Conservation (phyloP, 2,888 invertebrate genomes). For the Seladonia tumulorum region DNA sequence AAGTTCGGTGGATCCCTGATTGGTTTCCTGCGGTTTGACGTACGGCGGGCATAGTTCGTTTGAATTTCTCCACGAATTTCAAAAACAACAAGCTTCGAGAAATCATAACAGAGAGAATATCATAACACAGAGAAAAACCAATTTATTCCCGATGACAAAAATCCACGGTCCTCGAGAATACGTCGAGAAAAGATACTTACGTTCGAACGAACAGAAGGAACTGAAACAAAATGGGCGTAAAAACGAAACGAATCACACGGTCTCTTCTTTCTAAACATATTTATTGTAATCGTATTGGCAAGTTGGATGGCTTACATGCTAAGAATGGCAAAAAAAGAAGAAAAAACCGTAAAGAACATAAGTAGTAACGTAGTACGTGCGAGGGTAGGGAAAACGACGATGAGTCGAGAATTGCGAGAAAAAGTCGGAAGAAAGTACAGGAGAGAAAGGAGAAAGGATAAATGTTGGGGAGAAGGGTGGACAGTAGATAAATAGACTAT, state of each 20-base stretch:
- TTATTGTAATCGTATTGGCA: constrained; percentile 83
- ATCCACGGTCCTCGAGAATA: background rate
- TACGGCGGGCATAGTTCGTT: constrained; percentile 34
- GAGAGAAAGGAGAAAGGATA: constrained; percentile 1
- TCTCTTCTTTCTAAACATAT: constrained; percentile 80
- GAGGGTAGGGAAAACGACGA: constrained; percentile 60
- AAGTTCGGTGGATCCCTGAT: constrained; percentile 36
- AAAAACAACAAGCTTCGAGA: background rate
- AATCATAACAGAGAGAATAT: too few species aligned
- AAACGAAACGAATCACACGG: constrained; percentile 58
- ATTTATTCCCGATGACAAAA: background rate
- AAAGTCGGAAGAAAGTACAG: background rate
- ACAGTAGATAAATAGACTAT: constrained; percentile 76
- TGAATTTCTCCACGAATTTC: background rate
- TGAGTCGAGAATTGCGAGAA: background rate
- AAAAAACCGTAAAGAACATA: constrained; percentile 72
- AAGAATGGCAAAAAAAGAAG: constrained; percentile 78
- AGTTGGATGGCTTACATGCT: constrained; percentile 83
- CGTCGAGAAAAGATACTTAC: constrained; percentile 42
- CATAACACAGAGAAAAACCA: too few species aligned
- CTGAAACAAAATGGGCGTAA: constrained; percentile 67
- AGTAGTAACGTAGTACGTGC: constrained; percentile 75
- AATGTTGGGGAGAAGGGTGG: constrained; percentile 48
- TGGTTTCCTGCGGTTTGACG: constrained; percentile 33
- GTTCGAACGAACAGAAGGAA: constrained; percentile 62